Evolutionary conservation across 1,140 invertebrate species (phyloP), one percentile per base, ranked within the genome.

Genomic region (Temnothorax nylanderi): DNA sequence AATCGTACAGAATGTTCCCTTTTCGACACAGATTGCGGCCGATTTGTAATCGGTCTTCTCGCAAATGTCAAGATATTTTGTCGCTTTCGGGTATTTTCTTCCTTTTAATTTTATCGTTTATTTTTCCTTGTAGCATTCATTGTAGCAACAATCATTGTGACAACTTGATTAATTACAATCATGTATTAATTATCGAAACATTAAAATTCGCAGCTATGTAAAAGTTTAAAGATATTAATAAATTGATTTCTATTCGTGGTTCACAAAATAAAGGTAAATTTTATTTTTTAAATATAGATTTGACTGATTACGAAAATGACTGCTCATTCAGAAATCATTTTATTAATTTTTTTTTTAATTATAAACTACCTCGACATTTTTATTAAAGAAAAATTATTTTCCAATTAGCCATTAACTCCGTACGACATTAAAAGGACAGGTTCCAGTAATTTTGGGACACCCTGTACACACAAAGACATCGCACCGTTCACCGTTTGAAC

Each of bases 361-460:
- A 75, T 32, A 1, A 10, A 37, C 11, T 18, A 4, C 3, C 13
- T 11, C 11, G 11, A 75, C 6, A 41, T 41, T 58, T 60, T 11
- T 5, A 51, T n/a, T 58, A 3, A n/a, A 41, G 10, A 65, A 26
- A 16, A 56, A 26, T 37, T 2, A 60, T 26, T 4, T 76, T 76
- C 16, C 26, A 76, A 44, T 26, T 41, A 76, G 11, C 8, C 8
- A 5, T 58, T 18, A 37, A 21, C 8, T 32, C 5, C 21, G 26
- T 49, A 21, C 13, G n/a, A 64, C 16, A 2, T 76, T 26, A 37
- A 41, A 51, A 64, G n/a, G 32, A 58, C 32, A n/a, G 3, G 7
- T 47, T 34, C 11, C 32, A 44, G 32, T 13, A 13, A 69, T 41
- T 81, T 32, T 47, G 47, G 64, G 47, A 69, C 77, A 81, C 64